phyloP scores from a whole-genome alignment of 2,888 invertebrate species.

The Spisula solida region DNA sequence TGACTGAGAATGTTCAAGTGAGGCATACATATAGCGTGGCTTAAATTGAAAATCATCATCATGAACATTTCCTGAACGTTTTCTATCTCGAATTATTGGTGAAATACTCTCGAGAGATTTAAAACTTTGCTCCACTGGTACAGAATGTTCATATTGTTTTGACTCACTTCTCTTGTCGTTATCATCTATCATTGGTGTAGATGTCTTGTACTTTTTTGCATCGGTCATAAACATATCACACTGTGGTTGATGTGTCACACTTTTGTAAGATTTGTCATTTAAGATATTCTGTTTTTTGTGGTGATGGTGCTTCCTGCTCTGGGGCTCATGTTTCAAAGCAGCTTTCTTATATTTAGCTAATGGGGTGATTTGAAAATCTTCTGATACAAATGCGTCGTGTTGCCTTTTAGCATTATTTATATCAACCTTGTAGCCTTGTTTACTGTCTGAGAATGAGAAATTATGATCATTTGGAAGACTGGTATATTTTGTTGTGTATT shows the following conservation, averaged over 20 bases:
- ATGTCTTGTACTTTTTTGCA: not conserved
- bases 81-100: slow-evolving; percentile 26
- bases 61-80: not conserved
- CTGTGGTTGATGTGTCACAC: not conserved
- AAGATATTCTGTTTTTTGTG: not conserved
- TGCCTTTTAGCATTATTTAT: not conserved
- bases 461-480: not conserved
- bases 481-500: not conserved
- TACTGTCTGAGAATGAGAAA: slow-evolving; percentile 45
- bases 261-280: not conserved
- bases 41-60: slow-evolving; percentile 38
- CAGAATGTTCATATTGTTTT: not conserved
- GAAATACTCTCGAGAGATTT: slow-evolving; percentile 27
- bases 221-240: not conserved
- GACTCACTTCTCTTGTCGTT: not conserved
- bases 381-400: slow-evolving; percentile 63
- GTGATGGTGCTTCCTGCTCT: not conserved
- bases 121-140: not conserved
- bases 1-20: not conserved
- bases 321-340: not conserved
- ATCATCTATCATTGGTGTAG: not conserved
- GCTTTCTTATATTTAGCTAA: slow-evolving; percentile 51
- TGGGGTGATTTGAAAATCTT: slow-evolving; percentile 75
- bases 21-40: slow-evolving; percentile 24
- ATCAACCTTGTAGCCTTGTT: not conserved